These are phyloP conservation scores for Ptiloglossa arizonensis DNA, from an alignment of 1,140 invertebrate genomes.

Conservation along the genomic window DNA sequence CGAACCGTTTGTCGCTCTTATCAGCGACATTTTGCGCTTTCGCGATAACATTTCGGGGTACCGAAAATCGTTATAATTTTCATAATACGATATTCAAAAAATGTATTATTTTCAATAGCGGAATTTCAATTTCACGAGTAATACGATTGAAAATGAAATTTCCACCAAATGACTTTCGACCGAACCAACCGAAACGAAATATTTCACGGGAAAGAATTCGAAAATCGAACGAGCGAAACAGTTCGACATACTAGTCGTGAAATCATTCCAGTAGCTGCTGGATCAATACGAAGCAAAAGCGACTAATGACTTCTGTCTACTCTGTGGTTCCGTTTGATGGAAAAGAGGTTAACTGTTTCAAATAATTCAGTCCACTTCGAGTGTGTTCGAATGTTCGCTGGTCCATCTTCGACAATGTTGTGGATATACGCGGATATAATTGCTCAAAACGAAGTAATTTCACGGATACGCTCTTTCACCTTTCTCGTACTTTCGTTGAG, in stretches of 20 bases:
- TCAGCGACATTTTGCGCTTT: no score
- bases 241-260: neutral
- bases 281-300: conserved; percentile 37
- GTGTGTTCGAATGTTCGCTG: conserved; percentile 13
- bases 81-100: no score
- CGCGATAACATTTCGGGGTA: no score
- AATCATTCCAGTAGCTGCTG: conserved; percentile 18
- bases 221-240: neutral
- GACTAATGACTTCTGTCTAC: conserved; percentile 48
- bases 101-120: no score
- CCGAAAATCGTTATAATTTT: no score
- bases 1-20: no score
- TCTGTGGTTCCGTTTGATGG: conserved; percentile 38
- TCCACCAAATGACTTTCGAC: no score
- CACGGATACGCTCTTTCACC: no score
- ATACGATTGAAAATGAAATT: no score
- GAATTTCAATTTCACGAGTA: no score
- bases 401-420: conserved; percentile 17
- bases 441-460: neutral
- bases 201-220: neutral
- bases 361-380: conserved; percentile 20
- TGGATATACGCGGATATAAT: neutral
- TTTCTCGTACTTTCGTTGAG: no score
- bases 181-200: neutral
- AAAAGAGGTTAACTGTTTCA: conserved; percentile 49